Evolutionary conservation across 2,113 vertebrate species (phyloP).

Genomic region (Syngnathus floridae): DNA sequence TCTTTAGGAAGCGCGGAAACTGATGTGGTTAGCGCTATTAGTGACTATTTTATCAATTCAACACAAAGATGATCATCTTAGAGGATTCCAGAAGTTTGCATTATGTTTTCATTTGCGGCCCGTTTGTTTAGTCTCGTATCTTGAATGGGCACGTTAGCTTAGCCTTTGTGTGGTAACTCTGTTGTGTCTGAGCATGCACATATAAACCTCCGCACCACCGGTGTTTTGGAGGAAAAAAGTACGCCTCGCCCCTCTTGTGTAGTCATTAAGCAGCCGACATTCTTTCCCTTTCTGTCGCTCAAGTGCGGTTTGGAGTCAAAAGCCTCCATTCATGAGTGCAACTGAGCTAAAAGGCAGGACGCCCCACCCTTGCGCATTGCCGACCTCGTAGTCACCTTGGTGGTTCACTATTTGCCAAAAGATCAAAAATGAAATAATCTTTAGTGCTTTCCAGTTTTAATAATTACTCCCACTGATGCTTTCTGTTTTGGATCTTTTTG

Average conservation of each 20-base stretch:
- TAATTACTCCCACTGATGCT: constrained; percentile 14
- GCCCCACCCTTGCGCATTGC: constrained; percentile 58
- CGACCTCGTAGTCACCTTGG: not conserved
- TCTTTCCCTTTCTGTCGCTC: constrained; percentile 55
- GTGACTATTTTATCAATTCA: not conserved
- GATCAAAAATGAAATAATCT: constrained; percentile 4
- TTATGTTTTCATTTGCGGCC: constrained; percentile 3
- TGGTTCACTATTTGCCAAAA: not conserved
- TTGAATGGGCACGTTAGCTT: constrained; percentile 33
- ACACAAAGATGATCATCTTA: not conserved
- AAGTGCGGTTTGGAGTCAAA: constrained; percentile 59
- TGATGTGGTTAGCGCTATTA: not conserved
- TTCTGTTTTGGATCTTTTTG: constrained; percentile 32
- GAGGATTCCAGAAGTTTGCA: not conserved
- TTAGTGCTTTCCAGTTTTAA: constrained; percentile 39
- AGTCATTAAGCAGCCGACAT: constrained; percentile 33
- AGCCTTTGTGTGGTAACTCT: constrained; percentile 38
- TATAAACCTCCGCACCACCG: constrained; percentile 2
- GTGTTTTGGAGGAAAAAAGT: constrained; percentile 39
- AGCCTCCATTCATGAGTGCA: constrained; percentile 64
- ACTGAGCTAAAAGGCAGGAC: constrained; percentile 48
- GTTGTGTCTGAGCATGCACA: constrained; percentile 5
- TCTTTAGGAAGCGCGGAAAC: not conserved
- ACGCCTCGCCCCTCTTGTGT: constrained; percentile 33
- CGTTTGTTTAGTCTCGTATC: constrained; percentile 44